Evolutionary conservation across 2,797 vertebrate species (phyloP).

Genomic region (Scyliorhinus canicula): DNA sequence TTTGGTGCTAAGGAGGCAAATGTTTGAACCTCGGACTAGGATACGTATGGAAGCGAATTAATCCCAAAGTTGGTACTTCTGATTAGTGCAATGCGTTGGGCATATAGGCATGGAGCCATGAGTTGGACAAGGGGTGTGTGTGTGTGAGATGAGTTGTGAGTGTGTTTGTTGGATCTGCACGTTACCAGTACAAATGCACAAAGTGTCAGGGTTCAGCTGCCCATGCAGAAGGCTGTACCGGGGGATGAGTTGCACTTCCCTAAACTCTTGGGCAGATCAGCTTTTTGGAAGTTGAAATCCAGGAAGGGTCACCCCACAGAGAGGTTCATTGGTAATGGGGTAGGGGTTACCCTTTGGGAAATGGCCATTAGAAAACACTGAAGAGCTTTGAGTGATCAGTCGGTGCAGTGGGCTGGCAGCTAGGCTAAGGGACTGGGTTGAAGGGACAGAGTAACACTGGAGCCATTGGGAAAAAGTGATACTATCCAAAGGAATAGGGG

Average conservation of each 20-base stretch:
- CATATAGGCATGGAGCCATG: background rate
- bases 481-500: background rate
- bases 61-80: background rate
- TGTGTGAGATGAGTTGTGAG: too few species aligned
- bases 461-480: background rate
- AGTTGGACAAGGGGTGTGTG: background rate
- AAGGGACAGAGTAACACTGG: background rate
- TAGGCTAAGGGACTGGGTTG: background rate
- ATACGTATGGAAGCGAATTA: background rate
- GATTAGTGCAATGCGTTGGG: background rate
- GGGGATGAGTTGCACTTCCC: background rate
- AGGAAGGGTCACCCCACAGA: background rate
- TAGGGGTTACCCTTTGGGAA: background rate
- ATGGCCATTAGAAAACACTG: background rate
- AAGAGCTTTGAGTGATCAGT: background rate
- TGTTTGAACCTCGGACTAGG: background rate
- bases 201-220: background rate
- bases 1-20: background rate
- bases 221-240: background rate
- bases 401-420: background rate
- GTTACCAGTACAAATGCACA: background rate
- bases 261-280: background rate
- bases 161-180: background rate
- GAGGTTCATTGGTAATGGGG: background rate
- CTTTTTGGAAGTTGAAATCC: background rate